Percentiles rank a stretch among this genome's conserved stretches.
Evolutionary conservation across 2,888 invertebrate species (phyloP).

Genomic region (Drosophila stalkeri): DNA sequence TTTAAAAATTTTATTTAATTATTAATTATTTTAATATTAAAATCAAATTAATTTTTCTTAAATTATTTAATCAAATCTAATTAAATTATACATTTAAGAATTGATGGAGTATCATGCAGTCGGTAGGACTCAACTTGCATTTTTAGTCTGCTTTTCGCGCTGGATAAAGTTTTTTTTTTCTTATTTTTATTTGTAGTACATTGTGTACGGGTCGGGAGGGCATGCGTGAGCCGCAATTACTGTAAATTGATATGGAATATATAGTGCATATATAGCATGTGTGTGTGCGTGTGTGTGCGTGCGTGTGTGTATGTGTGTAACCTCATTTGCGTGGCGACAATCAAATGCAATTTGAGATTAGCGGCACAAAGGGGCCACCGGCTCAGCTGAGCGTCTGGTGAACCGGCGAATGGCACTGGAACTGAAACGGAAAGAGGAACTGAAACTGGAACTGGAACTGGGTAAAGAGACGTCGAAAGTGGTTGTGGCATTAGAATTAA

Average conservation of each 20-base stretch:
- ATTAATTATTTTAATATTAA: too few relatives aligned
- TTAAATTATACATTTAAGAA: not conserved
- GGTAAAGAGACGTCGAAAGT: not conserved
- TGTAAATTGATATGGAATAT: conserved; percentile 65
- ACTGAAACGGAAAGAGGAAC: conserved; percentile 3
- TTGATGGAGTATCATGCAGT: not conserved
- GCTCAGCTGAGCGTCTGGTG: conserved; percentile 18
- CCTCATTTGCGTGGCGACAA: conserved; percentile 60
- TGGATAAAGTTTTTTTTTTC: conserved; percentile 1
- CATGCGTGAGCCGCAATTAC: conserved; percentile 53
- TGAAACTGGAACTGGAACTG: conserved; percentile 4
- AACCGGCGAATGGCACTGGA: not conserved
- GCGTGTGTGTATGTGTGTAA: conserved; percentile 28
- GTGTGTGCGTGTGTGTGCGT: conserved; percentile 8
- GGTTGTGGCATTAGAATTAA: not conserved
- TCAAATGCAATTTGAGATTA: conserved; percentile 70
- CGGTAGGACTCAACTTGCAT: not conserved
- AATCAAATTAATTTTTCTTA: too few relatives aligned
- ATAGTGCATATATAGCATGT: conserved; percentile 19
- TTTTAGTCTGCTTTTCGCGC: not conserved
- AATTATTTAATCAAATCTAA: too few relatives aligned
- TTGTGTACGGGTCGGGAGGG: conserved; percentile 19
- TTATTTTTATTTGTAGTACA: conserved; percentile 4
- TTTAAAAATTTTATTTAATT: too few relatives aligned
- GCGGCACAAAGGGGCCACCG: conserved; percentile 31